Conservation (phyloP, 2,888 invertebrate species). For the Anthoptus insignis region DNA sequence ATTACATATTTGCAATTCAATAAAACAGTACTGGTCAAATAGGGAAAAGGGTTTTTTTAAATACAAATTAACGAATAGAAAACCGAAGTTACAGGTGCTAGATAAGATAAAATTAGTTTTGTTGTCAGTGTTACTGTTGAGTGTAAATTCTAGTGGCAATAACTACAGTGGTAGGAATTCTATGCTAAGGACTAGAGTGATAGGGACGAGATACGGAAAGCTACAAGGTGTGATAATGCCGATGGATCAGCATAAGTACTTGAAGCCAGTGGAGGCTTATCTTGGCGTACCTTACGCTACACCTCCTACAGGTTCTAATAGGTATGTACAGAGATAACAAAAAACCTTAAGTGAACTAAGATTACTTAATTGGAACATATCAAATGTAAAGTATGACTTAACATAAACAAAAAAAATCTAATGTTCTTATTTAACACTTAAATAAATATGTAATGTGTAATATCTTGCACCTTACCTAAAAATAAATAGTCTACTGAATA, state of each 20-base stretch:
- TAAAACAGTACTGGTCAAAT: constrained; percentile 73
- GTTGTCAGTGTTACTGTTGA: constrained; percentile 68
- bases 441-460: no score
- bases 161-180: constrained; percentile 86
- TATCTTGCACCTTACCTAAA: no score
- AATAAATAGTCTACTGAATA: neutral
- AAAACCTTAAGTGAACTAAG: no score
- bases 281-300: constrained; percentile 96
- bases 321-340: constrained; percentile 86
- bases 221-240: constrained; percentile 94
- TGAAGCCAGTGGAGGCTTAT: constrained; percentile 93
- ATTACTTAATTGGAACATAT: no score
- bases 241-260: constrained; percentile 92
- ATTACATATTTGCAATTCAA: constrained; percentile 82
- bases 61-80: constrained; percentile 23
- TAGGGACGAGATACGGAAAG: constrained; percentile 94
- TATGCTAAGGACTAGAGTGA: constrained; percentile 92
- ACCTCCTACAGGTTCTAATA: constrained; percentile 93
- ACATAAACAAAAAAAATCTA: no score
- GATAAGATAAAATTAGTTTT: constrained; percentile 67
- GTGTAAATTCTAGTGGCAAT: constrained; percentile 71
- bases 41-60: constrained; percentile 41
- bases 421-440: no score
- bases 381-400: no score
- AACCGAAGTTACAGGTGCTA: constrained; percentile 54